phyloP scores from a whole-genome alignment of 2,113 vertebrate genomes.

The Piprites chloris region DNA sequence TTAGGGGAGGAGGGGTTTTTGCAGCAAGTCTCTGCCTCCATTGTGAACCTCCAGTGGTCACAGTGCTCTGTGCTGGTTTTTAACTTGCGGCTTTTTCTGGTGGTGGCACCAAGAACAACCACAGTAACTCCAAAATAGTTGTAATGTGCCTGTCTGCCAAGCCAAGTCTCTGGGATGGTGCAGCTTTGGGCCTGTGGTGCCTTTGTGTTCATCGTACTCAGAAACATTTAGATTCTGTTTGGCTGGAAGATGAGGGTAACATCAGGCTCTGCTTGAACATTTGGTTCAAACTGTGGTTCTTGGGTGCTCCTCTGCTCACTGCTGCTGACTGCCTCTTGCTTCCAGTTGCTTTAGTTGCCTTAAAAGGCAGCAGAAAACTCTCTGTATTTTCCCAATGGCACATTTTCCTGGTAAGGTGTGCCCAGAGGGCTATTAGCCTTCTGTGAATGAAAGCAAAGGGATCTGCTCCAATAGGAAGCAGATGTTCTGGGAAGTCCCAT shows the following conservation, averaged over 20 bases:
- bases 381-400: neutral
- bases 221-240: neutral
- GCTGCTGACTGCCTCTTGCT: neutral
- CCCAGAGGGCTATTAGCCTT: neutral
- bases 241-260: neutral
- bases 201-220: neutral
- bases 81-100: neutral
- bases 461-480: neutral
- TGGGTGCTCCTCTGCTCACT: neutral
- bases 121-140: neutral
- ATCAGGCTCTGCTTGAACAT: neutral
- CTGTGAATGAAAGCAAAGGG: neutral
- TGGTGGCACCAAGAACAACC: neutral
- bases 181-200: neutral
- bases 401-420: neutral
- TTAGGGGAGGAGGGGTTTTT: neutral
- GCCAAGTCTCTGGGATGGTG: neutral
- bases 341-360: neutral
- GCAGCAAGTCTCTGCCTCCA: neutral
- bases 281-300: neutral
- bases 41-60: neutral
- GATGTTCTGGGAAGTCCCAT: neutral
- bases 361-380: neutral
- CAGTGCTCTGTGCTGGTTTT: neutral
- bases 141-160: neutral